Conservation (phyloP, 2,888 invertebrate genomes). For the Poecilobothrus nobilitatus region DNA sequence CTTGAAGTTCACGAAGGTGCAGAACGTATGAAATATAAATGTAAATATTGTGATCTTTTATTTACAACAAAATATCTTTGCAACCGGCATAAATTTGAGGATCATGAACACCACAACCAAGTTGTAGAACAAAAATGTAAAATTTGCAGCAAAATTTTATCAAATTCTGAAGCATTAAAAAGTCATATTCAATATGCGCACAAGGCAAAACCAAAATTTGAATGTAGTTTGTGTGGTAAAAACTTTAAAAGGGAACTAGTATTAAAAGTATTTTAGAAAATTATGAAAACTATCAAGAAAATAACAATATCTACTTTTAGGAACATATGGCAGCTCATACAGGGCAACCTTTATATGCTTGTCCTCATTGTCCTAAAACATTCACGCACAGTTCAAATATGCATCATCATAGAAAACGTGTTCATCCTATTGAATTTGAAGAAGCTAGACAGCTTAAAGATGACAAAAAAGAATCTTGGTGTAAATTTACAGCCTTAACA, state of each 20-base stretch:
- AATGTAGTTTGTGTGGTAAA: conserved; percentile 39
- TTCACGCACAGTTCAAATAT: conserved; percentile 44
- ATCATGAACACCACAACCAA: not conserved
- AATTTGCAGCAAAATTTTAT: conserved; percentile 26
- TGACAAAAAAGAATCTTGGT: conserved; percentile 1
- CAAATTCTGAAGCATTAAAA: conserved; percentile 38
- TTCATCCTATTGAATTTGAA: conserved; percentile 39
- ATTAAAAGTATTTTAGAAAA: conserved; percentile 29
- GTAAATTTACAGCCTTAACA: not conserved
- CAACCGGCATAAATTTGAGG: not conserved
- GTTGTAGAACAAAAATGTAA: not conserved
- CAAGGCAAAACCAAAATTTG: conserved; percentile 31
- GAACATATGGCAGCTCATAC: conserved; percentile 38
- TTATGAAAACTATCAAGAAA: not conserved
- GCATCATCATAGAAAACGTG: conserved; percentile 41
- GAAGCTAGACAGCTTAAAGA: conserved; percentile 25
- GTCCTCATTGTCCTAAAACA: conserved; percentile 40
- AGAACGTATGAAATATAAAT: not conserved
- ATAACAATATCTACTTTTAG: conserved; percentile 32
- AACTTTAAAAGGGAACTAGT: conserved; percentile 39
- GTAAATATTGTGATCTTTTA: not conserved
- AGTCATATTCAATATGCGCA: conserved; percentile 41
- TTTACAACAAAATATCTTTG: not conserved
- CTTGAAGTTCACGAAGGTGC: not conserved
- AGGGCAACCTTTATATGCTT: conserved; percentile 40